A percentile compares a stretch with the other conserved stretches of the same genome.
Conservation (phyloP, 1,140 invertebrate species). For the Neodiprion fabricii region DNA sequence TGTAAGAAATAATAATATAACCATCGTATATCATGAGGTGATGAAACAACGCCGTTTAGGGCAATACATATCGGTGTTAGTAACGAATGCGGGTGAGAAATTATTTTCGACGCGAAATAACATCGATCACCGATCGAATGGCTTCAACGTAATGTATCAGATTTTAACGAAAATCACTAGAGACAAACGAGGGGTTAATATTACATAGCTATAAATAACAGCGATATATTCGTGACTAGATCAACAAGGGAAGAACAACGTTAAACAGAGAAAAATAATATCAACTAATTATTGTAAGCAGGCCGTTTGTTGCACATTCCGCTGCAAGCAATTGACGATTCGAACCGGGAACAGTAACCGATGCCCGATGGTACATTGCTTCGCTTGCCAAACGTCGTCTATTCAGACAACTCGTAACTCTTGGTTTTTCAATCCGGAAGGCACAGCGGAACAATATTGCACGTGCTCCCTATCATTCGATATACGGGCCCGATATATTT, state of each 20-base stretch:
- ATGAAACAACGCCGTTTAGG: not conserved
- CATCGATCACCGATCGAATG: too few species aligned
- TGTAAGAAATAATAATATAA: conserved; percentile 51
- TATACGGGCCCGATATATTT: conserved; percentile 1
- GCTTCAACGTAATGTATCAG: not conserved
- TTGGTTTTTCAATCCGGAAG: not conserved
- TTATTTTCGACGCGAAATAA: conserved; percentile 24
- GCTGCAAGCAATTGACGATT: not conserved
- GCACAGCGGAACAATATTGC: conserved; percentile 10
- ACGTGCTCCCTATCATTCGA: conserved; percentile 15
- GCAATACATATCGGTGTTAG: too few species aligned
- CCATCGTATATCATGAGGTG: not conserved
- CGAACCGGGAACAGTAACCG: not conserved
- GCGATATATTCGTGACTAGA: not conserved
- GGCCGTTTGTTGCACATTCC: not conserved
- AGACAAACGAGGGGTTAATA: not conserved
- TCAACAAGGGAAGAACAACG: not conserved
- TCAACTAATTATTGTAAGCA: too few species aligned
- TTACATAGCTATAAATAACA: not conserved
- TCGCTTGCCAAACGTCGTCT: not conserved
- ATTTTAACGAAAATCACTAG: not conserved
- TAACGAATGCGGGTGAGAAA: not conserved
- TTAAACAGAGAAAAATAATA: too few species aligned
- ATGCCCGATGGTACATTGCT: not conserved
- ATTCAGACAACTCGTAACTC: too few species aligned